Percentiles rank a stretch among this genome's conserved stretches.
Conservation (phyloP, 2,888 invertebrate genomes). For the Chymomyza amoena region DNA sequence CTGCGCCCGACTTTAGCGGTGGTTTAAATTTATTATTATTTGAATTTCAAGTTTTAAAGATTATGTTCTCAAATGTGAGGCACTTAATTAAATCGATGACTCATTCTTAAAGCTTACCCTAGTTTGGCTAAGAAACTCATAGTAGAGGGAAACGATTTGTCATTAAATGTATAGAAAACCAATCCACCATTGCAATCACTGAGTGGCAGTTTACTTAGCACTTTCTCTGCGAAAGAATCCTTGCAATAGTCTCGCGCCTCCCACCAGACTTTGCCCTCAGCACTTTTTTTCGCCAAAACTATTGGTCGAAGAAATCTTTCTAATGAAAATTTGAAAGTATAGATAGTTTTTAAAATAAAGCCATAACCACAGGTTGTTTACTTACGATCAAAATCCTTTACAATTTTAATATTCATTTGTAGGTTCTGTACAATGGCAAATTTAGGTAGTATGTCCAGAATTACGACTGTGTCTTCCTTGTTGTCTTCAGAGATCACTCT, state of each 20-base stretch:
- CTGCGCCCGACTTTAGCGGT: too few relatives aligned
- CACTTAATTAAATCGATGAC: too few relatives aligned
- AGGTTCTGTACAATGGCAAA: slow-evolving; percentile 45
- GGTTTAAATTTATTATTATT: too few relatives aligned
- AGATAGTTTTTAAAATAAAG: not conserved
- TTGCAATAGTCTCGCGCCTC: slow-evolving; percentile 82
- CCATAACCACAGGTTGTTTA: not conserved
- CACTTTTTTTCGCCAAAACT: slow-evolving; percentile 31
- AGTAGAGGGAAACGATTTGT: slow-evolving; percentile 94
- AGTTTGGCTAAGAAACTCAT: slow-evolving; percentile 92
- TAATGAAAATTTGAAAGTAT: slow-evolving; percentile 6
- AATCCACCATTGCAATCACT: slow-evolving; percentile 66
- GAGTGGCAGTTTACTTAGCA: slow-evolving; percentile 37
- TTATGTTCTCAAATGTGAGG: too few relatives aligned
- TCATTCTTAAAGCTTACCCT: slow-evolving; percentile 83
- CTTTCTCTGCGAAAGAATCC: slow-evolving; percentile 65
- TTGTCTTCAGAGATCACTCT: slow-evolving; percentile 20
- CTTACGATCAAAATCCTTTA: slow-evolving; percentile 49
- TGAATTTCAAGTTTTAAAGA: too few relatives aligned
- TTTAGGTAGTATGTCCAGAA: slow-evolving; percentile 54
- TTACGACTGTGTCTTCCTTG: slow-evolving; percentile 24
- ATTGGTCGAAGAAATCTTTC: slow-evolving; percentile 43
- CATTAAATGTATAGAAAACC: slow-evolving; percentile 92
- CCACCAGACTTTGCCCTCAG: slow-evolving; percentile 81
- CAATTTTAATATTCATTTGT: slow-evolving; percentile 43